These are phyloP conservation scores for Champsocephalus esox DNA, from an alignment of 2,797 vertebrate species.

Conservation along the genomic window DNA sequence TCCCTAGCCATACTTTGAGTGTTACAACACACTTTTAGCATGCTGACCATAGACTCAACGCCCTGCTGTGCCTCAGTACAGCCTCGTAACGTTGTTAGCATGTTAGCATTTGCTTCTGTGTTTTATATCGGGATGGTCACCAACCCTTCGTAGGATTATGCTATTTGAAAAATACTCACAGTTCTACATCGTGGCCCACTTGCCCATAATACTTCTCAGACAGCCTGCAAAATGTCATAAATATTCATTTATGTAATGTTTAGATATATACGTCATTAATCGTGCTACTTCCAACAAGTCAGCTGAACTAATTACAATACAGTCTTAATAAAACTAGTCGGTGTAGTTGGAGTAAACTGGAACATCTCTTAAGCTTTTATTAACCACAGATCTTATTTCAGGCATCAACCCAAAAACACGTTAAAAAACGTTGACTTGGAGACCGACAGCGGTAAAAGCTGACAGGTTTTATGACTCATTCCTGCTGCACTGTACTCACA, in stretches of 20 bases:
- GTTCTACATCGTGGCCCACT: background rate
- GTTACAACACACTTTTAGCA: background rate
- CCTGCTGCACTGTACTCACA: background rate
- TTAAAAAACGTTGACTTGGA: too few species aligned
- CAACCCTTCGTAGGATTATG: background rate
- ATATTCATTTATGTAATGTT: too few species aligned
- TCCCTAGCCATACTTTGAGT: background rate
- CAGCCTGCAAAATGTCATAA: background rate
- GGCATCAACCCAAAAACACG: too few species aligned
- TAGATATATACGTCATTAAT: too few species aligned
- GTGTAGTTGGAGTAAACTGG: too few species aligned
- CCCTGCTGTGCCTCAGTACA: background rate
- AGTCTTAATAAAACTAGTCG: background rate
- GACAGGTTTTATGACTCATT: background rate
- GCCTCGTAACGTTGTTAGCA: background rate
- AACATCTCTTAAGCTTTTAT: too few species aligned
- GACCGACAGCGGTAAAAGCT: too few species aligned
- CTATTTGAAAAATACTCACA: background rate
- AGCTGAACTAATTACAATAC: too few species aligned
- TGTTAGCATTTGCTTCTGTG: constrained; percentile 1
- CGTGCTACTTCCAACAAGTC: too few species aligned
- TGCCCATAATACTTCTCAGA: background rate
- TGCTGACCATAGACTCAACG: background rate
- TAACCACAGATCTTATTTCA: too few species aligned
- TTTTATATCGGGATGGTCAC: background rate